A percentile compares a stretch with the other conserved stretches of the same genome.
Evolutionary conservation across 2,888 invertebrate species (phyloP).

Genomic region (Melanophora roralis): DNA sequence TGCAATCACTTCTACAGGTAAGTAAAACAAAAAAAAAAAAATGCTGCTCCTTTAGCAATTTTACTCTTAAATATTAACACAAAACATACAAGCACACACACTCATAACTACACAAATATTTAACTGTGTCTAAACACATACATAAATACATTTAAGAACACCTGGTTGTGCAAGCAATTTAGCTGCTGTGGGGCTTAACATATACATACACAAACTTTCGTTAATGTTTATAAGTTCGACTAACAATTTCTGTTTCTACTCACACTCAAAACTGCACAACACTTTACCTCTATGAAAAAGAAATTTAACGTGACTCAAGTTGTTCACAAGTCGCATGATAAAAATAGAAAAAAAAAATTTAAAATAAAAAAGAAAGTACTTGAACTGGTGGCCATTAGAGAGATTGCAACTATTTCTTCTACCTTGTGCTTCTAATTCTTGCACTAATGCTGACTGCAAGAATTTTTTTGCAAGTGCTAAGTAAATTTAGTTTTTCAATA

Average conservation of each 20-base stretch:
- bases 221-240: not conserved
- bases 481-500: not conserved
- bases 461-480: not conserved
- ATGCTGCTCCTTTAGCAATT: not conserved
- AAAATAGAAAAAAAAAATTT: not conserved
- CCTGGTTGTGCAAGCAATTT: slow-evolving; percentile 15
- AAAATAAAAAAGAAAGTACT: slow-evolving; percentile 6
- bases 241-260: not conserved
- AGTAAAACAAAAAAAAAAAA: not conserved
- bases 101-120: not conserved
- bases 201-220: not conserved
- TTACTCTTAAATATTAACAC: not conserved
- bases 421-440: not conserved
- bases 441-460: not conserved
- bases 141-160: slow-evolving; percentile 17
- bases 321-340: slow-evolving; percentile 11
- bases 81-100: not conserved
- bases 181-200: not conserved
- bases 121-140: not conserved
- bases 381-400: slow-evolving; percentile 46
- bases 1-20: too few species aligned
- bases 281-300: not conserved
- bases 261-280: not conserved
- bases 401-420: slow-evolving; percentile 21
- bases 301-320: slow-evolving; percentile 42